Evolutionary conservation across 2,113 vertebrate genomes (phyloP).

Genomic region (Aplodontia rufa): DNA sequence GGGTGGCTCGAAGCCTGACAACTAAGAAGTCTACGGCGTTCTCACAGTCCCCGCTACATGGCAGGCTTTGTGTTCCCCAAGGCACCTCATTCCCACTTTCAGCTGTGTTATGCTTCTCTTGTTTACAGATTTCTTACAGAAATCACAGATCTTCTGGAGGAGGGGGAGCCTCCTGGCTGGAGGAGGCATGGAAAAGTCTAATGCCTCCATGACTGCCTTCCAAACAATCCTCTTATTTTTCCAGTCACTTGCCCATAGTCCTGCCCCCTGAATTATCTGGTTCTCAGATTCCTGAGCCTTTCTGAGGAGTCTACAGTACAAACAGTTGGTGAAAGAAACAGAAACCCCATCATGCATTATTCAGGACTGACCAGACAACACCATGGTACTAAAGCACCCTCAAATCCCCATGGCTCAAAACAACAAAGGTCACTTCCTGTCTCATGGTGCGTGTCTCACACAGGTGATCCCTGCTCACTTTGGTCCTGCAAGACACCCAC

Average conservation of each 20-base stretch:
- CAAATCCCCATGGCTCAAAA: not conserved
- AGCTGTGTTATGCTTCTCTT: not conserved
- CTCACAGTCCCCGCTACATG: not conserved
- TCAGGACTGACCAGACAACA: not conserved
- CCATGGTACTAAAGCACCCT: not conserved
- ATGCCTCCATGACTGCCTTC: not conserved
- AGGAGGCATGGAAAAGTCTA: not conserved
- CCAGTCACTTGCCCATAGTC: not conserved
- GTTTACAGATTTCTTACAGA: not conserved
- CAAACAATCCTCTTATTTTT: not conserved
- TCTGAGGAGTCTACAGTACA: not conserved
- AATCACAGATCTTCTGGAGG: not conserved
- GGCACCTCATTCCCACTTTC: not conserved
- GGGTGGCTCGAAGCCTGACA: not conserved
- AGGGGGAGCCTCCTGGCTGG: not conserved
- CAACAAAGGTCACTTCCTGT: not conserved
- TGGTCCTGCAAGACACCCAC: not conserved
- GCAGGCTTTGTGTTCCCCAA: not conserved
- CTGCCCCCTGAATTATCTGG: not conserved
- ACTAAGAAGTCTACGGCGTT: not conserved
- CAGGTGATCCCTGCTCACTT: not conserved
- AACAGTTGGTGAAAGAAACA: not conserved
- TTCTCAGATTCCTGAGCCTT: not conserved
- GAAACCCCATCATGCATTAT: not conserved
- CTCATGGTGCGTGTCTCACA: not conserved